These are phyloP conservation scores for Caracal caracal DNA, from an alignment of 2,113 vertebrate genomes.

Conservation along the genomic window DNA sequence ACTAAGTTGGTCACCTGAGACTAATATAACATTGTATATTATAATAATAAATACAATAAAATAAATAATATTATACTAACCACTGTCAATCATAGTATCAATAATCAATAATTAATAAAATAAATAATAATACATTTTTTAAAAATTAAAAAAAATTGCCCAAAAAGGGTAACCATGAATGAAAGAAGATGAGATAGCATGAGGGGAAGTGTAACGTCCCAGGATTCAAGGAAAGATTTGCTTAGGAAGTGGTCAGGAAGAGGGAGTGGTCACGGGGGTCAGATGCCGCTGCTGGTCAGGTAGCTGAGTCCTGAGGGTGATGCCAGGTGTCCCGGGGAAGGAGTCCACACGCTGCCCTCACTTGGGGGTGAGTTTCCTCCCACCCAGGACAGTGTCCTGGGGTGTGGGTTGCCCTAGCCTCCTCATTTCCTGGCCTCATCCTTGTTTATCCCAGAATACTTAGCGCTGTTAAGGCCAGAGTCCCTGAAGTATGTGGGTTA, in stretches of 20 bases:
- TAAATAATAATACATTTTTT: background rate
- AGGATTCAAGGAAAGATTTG: background rate
- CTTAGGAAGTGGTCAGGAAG: background rate
- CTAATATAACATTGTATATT: background rate
- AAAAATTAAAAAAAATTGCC: background rate
- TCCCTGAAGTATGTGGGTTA: background rate
- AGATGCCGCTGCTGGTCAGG: background rate
- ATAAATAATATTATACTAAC: background rate
- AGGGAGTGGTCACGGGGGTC: background rate
- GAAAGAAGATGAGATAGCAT: background rate
- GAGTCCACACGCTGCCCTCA: background rate
- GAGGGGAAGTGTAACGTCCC: background rate
- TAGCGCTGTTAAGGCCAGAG: background rate
- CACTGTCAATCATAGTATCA: too few relatives aligned
- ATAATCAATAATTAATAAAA: background rate
- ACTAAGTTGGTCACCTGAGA: background rate
- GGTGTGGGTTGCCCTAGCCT: background rate
- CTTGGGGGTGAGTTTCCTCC: too few relatives aligned
- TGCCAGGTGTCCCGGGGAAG: background rate
- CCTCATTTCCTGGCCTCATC: background rate
- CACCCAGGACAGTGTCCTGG: background rate
- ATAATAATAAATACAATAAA: background rate
- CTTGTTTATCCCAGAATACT: background rate
- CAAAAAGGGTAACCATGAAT: background rate
- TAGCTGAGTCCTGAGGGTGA: background rate